Base-by-base conservation (phyloP, 1,140 invertebrate genomes). In the Trichogramma pretiosum region DNA sequence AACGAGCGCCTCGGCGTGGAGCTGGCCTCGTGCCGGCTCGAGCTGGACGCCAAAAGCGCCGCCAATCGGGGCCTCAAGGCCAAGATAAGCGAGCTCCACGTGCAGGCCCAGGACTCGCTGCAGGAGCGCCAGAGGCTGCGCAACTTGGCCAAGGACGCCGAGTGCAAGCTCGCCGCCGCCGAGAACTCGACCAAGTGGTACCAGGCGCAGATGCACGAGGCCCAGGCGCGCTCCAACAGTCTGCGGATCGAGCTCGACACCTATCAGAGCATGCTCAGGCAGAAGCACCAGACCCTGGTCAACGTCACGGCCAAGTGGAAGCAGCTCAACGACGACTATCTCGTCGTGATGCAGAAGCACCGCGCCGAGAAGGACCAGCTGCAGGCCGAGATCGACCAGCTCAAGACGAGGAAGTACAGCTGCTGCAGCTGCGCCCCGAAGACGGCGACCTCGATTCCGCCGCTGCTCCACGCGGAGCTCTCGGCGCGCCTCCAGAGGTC, bases 101-200 rank as follows among this genome's bases (percentile, higher is more conserved):
- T 62, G 1, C 60, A 66, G 16, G 56, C 60, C 22, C 61, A 61
- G 8, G 38, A 28, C 3, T 42, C 58, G 3, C 10, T 59, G 10
- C 60, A 61, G 32, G 60, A 64, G 1, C 61, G 57, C 26, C 60
- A 61, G 24, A 57, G 57, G 24, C 22, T 66, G 4, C 48, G 61
- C 3, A 63, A 59, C 28, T 50, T 32, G 11, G 22, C 60, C 3
- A 59, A 57, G 23, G 61, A 64, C 39, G 34, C 50, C 1, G 52
- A 55, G 9, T 56, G 45, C 52, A 53, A 41, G 34, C 36, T 62
- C 13, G 30, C 46, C 5, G 21, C 50, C 11, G 43, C 51, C 4
- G 56, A 66, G 33, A 47, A 58, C 24, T 63, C 61, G 8, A 43
- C 54, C 0, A 61, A 62, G 39, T 66, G 64, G 62, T 66, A 64